These are phyloP conservation scores for Lycaena phlaeas DNA, from an alignment of 2,888 invertebrate genomes.

Conservation along the genomic window DNA sequence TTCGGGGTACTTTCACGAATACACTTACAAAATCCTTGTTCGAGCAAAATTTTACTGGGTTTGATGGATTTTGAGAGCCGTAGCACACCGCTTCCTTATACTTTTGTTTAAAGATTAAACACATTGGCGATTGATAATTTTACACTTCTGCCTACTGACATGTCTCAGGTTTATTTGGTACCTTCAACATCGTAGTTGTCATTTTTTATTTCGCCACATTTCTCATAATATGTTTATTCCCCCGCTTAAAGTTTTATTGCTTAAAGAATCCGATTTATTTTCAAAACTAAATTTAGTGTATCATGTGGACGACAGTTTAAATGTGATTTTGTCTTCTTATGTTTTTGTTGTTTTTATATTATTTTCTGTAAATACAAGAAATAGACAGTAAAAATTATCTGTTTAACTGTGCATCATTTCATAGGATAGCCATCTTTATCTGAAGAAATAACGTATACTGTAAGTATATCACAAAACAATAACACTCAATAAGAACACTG, in stretches of 20 bases:
- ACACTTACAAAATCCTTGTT: conserved; percentile 1
- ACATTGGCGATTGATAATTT: conserved; percentile 3
- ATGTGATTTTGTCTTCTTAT: conserved; percentile 16
- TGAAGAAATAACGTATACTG: conserved; percentile 73
- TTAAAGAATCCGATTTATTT: conserved; percentile 19
- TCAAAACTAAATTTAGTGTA: conserved; percentile 8
- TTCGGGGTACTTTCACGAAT: conserved; percentile 2
- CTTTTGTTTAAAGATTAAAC: conserved; percentile 13
- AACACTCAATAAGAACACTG: conserved; percentile 69
- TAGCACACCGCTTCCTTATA: conserved; percentile 17
- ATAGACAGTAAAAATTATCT: conserved; percentile 80
- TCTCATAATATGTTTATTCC: conserved; percentile 26
- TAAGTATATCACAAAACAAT: conserved; percentile 73
- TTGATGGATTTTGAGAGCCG: conserved; percentile 3
- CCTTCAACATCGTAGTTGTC: conserved; percentile 25
- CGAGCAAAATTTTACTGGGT: background rate
- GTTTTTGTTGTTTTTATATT: conserved; percentile 35
- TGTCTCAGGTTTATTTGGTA: conserved; percentile 12
- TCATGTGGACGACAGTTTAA: conserved; percentile 12
- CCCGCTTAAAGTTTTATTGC: conserved; percentile 31
- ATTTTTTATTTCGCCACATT: conserved; percentile 25
- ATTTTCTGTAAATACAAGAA: conserved; percentile 69
- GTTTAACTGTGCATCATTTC: conserved; percentile 84
- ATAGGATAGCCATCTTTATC: conserved; percentile 80
- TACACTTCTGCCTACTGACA: conserved; percentile 9